phyloP scores from a whole-genome alignment of 2,797 vertebrate genomes.

The Limosa lapponica region DNA sequence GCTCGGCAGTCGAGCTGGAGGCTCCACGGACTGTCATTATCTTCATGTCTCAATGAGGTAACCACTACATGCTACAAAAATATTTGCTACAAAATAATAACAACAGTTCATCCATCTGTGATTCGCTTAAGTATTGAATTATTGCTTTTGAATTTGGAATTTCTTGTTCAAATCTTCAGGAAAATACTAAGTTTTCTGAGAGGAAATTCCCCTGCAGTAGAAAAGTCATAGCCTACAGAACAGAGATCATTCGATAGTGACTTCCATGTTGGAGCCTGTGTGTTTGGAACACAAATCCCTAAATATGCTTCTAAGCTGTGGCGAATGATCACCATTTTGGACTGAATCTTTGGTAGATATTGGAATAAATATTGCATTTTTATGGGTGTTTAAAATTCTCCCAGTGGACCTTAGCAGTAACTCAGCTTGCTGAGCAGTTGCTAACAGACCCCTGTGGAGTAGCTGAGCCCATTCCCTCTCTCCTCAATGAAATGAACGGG shows the following conservation, averaged over 20 bases:
- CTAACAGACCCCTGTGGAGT: not conserved
- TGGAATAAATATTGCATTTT: not conserved
- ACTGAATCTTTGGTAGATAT: not conserved
- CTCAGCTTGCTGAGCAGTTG: not conserved
- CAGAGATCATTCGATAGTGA: not conserved
- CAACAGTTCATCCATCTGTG: not conserved
- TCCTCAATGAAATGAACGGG: not conserved
- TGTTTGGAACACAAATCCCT: not conserved
- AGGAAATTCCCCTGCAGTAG: not conserved
- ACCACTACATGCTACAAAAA: not conserved
- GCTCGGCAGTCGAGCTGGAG: not conserved
- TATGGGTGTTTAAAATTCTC: not conserved
- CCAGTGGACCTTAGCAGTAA: not conserved
- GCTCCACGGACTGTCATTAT: not conserved
- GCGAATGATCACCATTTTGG: not conserved
- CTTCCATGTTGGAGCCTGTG: not conserved
- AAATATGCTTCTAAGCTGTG: not conserved
- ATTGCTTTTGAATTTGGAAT: conserved; percentile 23
- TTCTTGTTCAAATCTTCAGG: not conserved
- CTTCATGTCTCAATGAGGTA: not conserved
- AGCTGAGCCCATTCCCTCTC: not conserved
- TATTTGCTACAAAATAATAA: not conserved
- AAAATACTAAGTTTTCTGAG: not conserved
- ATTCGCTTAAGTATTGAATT: not conserved
- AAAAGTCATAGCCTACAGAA: not conserved